phyloP scores from a whole-genome alignment of 2,888 invertebrate species.

The Sphaeridia pumilis region DNA sequence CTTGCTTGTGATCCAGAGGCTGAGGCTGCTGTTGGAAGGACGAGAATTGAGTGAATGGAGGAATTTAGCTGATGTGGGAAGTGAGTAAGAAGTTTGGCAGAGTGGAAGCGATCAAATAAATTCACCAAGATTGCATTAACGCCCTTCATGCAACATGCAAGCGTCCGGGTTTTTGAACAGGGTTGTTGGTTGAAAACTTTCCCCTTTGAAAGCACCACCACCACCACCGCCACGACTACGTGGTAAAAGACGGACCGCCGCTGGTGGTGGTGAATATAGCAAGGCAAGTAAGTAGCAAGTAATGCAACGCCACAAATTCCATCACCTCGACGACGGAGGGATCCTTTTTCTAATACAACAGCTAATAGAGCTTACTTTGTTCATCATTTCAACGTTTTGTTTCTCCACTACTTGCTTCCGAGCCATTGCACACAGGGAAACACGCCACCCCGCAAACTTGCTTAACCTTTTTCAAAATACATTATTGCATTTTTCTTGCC shows the following conservation, averaged over 20 bases:
- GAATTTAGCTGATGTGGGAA: no score
- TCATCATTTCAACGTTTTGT: background rate
- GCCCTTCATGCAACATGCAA: no score
- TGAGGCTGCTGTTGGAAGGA: no score
- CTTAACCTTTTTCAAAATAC: background rate
- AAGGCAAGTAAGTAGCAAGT: background rate
- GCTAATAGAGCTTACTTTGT: background rate
- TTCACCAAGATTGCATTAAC: conserved; percentile 1
- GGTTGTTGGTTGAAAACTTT: no score
- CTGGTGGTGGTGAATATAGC: background rate
- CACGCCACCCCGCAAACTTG: no score
- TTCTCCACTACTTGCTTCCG: background rate
- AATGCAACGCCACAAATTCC: no score
- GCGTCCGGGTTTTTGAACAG: no score
- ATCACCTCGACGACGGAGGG: no score
- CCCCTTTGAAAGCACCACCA: background rate
- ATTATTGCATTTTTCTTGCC: conserved; percentile 4
- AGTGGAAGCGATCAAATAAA: conserved; percentile 1
- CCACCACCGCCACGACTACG: background rate
- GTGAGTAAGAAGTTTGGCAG: no score
- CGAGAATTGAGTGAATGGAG: no score
- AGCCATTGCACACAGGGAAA: background rate
- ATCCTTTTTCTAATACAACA: no score
- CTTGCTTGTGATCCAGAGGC: no score
- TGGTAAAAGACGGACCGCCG: background rate